Base-by-base conservation (phyloP, 2,888 invertebrate species). In the Mechanitis messenoides region DNA sequence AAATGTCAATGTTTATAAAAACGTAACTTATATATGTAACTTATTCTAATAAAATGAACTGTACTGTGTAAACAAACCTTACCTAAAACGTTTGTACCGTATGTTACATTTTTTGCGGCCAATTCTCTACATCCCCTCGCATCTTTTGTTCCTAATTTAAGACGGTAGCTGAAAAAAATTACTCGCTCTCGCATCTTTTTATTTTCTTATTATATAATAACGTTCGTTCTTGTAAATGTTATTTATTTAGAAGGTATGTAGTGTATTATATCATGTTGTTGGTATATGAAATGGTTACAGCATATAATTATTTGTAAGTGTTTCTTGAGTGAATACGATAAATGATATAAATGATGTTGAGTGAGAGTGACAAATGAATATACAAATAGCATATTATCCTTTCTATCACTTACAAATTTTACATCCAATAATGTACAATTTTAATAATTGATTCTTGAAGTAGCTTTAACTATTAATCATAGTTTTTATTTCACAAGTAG, bases 81-180 rank as follows among this genome's bases (percentile, higher is more conserved):
- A 53, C 53, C 55, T 54, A 38, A 60, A 65, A 53, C 31, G 54
- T 58, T 58, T 54, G 58, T 62, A 31, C 56, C 62, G 58, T 63
- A 62, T 42, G 62, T 65, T 65, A 58, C 28, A 33, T 61, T 65
- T 59, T 65, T 65, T 63, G 65, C 53, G 61, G 56, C 63, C 63
- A 61, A 57, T 63, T 55, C 57, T 42, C 56, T 59, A 55, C 59
- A 55, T 65, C 45, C 63, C 60, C 53, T 64, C 50, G 38, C 53
- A 59, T 65, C 53, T 59, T 61, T 63, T 63, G 57, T 35, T 55
- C 57, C 53, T 61, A 61, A 65, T 61, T 63, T 65, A 63, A 65
- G 60, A 65, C 50, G 53, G 42, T 56, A 38, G 45, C 33, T 58
- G 47, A 6, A 61, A 57, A 55, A 58, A 63, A 55, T 58, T 38